These are phyloP conservation scores for Hydropsyche tenuis DNA, from an alignment of 1,140 invertebrate species.

Conservation along the genomic window DNA sequence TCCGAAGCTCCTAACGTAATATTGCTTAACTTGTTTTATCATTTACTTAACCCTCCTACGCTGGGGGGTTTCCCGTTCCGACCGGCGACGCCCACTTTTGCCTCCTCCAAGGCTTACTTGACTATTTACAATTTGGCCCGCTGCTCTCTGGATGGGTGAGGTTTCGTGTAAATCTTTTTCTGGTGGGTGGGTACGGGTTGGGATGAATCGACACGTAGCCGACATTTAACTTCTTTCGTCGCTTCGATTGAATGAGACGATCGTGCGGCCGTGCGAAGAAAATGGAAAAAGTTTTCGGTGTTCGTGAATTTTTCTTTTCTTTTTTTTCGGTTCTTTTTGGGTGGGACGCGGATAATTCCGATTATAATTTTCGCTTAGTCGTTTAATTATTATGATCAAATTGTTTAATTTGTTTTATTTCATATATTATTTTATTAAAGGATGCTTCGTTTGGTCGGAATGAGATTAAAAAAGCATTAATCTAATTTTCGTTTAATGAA, in stretches of 20 bases:
- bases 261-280: neutral
- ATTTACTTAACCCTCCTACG: conserved; percentile 39
- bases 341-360: too few relatives aligned
- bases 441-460: too few relatives aligned
- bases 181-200: neutral
- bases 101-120: neutral
- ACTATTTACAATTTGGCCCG: conserved; percentile 7
- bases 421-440: too few relatives aligned
- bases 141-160: neutral
- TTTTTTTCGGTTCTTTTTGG: too few relatives aligned
- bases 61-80: conserved; percentile 25
- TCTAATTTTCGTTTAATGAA: too few relatives aligned
- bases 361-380: too few relatives aligned
- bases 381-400: too few relatives aligned
- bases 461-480: too few relatives aligned
- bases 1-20: conserved; percentile 47
- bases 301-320: too few relatives aligned
- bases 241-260: conserved; percentile 12
- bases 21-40: conserved; percentile 50
- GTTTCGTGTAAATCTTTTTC: conserved; percentile 29
- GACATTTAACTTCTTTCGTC: conserved; percentile 36
- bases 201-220: conserved; percentile 40
- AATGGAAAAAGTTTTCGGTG: neutral
- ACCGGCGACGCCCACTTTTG: neutral
- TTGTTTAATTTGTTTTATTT: too few relatives aligned